Conservation (phyloP, 2,797 vertebrate species). For the Scarus forsteni region DNA sequence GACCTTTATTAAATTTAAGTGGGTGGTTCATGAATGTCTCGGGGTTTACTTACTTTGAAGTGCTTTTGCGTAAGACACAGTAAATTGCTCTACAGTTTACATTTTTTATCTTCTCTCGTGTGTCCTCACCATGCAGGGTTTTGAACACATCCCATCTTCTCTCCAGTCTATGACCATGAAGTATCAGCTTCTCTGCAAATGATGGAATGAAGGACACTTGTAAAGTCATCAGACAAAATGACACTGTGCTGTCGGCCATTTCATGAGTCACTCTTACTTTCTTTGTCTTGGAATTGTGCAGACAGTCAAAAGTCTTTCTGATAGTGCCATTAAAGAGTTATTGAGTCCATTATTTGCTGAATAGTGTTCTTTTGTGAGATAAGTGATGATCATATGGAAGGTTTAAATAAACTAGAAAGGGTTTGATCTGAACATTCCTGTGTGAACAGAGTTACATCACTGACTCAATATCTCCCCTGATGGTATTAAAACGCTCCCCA, state of each 20-base stretch:
- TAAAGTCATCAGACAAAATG: background rate
- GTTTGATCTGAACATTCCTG: background rate
- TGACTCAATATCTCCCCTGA: background rate
- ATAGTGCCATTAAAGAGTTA: background rate
- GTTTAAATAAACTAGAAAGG: background rate
- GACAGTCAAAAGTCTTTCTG: too few species aligned
- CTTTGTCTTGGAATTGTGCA: background rate
- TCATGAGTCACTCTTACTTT: too few species aligned
- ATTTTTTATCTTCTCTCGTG: background rate
- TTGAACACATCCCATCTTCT: background rate
- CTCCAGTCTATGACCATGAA: background rate
- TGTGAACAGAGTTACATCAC: slow-evolving; percentile 3
- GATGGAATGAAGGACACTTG: background rate
- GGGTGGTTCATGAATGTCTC: too few species aligned
- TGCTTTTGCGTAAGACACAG: too few species aligned
- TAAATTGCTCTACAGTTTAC: background rate
- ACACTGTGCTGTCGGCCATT: background rate
- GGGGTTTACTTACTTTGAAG: too few species aligned
- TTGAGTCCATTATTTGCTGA: background rate
- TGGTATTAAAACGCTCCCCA: slow-evolving; percentile 8
- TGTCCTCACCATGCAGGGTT: background rate
- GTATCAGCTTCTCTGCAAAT: background rate
- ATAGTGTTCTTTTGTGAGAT: background rate
- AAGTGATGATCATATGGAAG: background rate
- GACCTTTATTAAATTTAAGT: too few species aligned